Percentiles rank a stretch among this genome's conserved stretches.
These are phyloP conservation scores for Margarornis squamiger DNA, from an alignment of 2,797 vertebrate genomes.

Conservation along the genomic window DNA sequence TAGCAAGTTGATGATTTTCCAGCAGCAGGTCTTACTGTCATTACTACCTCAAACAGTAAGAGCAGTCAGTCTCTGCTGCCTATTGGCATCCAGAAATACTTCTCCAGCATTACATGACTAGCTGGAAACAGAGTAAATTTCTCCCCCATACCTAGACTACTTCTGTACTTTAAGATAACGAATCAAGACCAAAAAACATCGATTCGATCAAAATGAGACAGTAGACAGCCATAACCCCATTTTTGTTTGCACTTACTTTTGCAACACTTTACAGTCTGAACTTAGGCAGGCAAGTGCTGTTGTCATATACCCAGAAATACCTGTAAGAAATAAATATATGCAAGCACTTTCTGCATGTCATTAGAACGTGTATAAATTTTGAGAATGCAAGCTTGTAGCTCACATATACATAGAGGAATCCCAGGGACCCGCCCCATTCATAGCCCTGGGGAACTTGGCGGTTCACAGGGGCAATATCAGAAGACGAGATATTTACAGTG, in stretches of 20 bases:
- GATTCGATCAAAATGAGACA: not conserved
- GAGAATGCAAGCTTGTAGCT: not conserved
- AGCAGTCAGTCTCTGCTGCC: not conserved
- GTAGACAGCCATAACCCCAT: not conserved
- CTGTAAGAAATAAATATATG: not conserved
- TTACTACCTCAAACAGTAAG: not conserved
- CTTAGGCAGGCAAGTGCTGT: not conserved
- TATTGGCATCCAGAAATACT: not conserved
- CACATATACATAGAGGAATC: not conserved
- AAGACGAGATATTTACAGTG: slow-evolving; percentile 57
- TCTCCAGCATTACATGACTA: not conserved
- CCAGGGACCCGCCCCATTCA: slow-evolving; percentile 45
- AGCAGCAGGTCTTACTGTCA: not conserved
- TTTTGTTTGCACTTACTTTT: not conserved
- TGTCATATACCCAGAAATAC: not conserved
- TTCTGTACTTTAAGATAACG: not conserved
- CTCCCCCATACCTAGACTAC: not conserved
- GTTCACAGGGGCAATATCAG: slow-evolving; percentile 58
- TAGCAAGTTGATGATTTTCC: not conserved
- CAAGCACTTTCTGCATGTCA: not conserved
- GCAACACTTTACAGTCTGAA: not conserved
- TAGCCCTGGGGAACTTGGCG: slow-evolving; percentile 50
- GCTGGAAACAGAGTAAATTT: not conserved
- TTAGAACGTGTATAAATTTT: not conserved
- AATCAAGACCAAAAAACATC: not conserved